These are phyloP conservation scores for Dissostichus mawsoni DNA, from an alignment of 2,113 vertebrate genomes.

Conservation along the genomic window DNA sequence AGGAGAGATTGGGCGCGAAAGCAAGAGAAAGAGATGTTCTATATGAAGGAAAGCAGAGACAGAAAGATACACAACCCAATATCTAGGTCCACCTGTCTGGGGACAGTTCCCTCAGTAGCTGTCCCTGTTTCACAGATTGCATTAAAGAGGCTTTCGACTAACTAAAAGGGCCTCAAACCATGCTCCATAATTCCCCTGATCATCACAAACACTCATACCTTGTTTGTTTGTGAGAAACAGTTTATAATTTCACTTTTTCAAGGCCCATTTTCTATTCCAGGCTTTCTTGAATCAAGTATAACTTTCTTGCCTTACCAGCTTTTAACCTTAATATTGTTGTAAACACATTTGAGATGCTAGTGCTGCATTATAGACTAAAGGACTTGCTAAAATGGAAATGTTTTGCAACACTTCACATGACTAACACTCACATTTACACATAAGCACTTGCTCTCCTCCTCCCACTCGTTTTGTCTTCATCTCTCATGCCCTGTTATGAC, in stretches of 20 bases:
- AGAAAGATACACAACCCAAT: constrained; percentile 29
- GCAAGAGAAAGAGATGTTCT: constrained; percentile 7
- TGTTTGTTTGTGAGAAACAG: not conserved
- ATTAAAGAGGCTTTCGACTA: constrained; percentile 37
- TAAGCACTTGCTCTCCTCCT: not conserved
- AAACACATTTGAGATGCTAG: not conserved
- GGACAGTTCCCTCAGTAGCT: constrained; percentile 50
- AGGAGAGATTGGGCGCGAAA: constrained; percentile 30
- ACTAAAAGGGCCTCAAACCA: not conserved
- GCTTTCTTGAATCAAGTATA: not conserved
- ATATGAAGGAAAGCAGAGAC: constrained; percentile 21
- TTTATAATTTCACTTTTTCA: not conserved
- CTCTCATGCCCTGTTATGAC: constrained; percentile 1
- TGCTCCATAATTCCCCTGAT: not conserved
- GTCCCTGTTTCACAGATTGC: constrained; percentile 43
- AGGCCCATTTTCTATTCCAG: not conserved
- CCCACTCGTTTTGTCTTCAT: constrained; percentile 24
- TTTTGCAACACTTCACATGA: not conserved
- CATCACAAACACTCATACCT: not conserved
- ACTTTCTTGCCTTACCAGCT: not conserved
- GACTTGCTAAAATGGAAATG: constrained; percentile 3
- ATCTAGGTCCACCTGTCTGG: constrained; percentile 45
- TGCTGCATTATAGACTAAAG: not conserved
- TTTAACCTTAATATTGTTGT: not conserved
- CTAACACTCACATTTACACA: not conserved